Base-by-base conservation (phyloP, 2,113 vertebrate species). In the Tragulus kanchil region DNA sequence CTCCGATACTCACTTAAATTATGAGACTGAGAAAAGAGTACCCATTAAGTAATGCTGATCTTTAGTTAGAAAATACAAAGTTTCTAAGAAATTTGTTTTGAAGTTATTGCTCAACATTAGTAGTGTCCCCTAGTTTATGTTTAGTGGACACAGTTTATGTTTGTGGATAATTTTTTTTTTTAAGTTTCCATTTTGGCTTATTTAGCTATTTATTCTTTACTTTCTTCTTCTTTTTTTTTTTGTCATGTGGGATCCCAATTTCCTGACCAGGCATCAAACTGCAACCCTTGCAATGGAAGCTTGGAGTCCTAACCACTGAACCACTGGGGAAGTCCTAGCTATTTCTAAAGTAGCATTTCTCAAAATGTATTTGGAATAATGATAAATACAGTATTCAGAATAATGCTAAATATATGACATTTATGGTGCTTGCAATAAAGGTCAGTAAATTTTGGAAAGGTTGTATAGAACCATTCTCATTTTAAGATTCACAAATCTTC, bases 331-430 rank as follows among this genome's bases (percentile, higher is more conserved):
- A 73, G 42, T 73, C 21, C 69, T 31, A 85, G 61, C 61, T 73
- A 19, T 94, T 92, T 95, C 71, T 65, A 73, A 58, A 64, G 62
- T 79, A 89, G 28, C 23, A 64, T 58, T 89, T 79, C 79, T 95
- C 36, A 73, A 85, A 85, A 71, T 56, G 4, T 89, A 73, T 42
- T 85, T 61, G 52, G 62, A 71, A 79, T 28, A 85, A 81, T 45
- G 23, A 21, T 31, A 48, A 84, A 52, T 84, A 83, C 36, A 36
- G 36, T 36, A 36, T 42, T 85, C 69, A 58, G 62, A 71, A 79
- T 28, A 85, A 81, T 45, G 23, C 28, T 31, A 48, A 84, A 52
- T 84, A 83, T n/a, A 36, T 7, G 23, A 62, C 25, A 61, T 78
- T 69, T 78, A 78, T 93, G 52, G 19, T 85, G 25, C 61, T 89